phyloP scores from a whole-genome alignment of 2,113 vertebrate species.

The Upupa epops region DNA sequence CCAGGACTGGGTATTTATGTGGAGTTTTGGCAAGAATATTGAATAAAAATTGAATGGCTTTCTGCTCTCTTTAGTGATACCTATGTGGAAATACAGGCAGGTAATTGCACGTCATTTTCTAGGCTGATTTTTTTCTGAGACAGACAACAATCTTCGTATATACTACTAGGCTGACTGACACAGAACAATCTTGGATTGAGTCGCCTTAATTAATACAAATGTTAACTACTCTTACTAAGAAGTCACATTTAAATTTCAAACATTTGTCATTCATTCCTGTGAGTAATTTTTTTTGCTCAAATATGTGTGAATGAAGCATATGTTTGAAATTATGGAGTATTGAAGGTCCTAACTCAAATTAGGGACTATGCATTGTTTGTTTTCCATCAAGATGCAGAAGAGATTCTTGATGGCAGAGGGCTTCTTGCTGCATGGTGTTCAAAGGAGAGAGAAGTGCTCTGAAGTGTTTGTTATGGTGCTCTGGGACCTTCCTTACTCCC shows the following conservation, averaged over 20 bases:
- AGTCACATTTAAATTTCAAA: slow-evolving; percentile 55
- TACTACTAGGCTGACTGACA: neutral
- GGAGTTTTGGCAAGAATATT: slow-evolving; percentile 10
- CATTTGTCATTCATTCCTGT: slow-evolving; percentile 38
- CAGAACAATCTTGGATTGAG: neutral
- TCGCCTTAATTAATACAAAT: slow-evolving; percentile 55
- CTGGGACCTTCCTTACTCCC: neutral
- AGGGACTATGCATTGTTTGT: slow-evolving; percentile 5
- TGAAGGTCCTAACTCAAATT: slow-evolving; percentile 27
- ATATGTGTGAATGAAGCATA: slow-evolving; percentile 26
- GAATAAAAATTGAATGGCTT: neutral
- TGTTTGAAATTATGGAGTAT: slow-evolving; percentile 7
- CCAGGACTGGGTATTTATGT: neutral
- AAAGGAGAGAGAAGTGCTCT: neutral
- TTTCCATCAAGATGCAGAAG: neutral
- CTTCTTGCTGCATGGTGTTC: neutral
- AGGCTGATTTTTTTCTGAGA: neutral
- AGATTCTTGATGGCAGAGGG: neutral
- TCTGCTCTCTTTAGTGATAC: slow-evolving; percentile 26
- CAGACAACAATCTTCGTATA: neutral
- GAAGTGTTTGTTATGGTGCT: accelerated
- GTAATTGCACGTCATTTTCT: slow-evolving; percentile 19
- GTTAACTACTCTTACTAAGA: slow-evolving; percentile 41
- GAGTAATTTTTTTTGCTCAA: slow-evolving; percentile 37
- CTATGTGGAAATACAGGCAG: slow-evolving; percentile 12